Percentiles rank a stretch among this genome's conserved stretches.
phyloP scores from a whole-genome alignment of 2,888 invertebrate genomes.

The Dryobotodes eremita region DNA sequence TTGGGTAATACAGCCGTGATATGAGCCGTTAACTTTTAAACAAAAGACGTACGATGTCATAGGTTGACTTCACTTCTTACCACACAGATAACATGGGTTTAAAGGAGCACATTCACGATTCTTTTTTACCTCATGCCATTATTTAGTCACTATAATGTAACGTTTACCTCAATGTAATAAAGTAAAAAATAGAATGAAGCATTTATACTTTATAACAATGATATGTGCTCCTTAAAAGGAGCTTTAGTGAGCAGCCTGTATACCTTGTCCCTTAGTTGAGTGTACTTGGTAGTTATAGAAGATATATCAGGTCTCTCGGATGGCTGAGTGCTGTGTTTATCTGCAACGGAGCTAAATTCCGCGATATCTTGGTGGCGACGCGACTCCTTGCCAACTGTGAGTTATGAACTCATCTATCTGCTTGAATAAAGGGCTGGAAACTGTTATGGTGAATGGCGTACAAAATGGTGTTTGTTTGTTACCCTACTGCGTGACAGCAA shows the following conservation, averaged over 20 bases:
- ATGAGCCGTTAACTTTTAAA: not conserved
- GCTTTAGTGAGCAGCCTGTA: not conserved
- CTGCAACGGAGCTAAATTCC: slow-evolving; percentile 67
- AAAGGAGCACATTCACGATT: not conserved
- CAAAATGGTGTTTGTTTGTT: slow-evolving; percentile 15
- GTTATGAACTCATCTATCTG: slow-evolving; percentile 69
- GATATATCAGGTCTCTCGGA: slow-evolving; percentile 72
- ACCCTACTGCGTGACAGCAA: not conserved
- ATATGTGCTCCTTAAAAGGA: not conserved
- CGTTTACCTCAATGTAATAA: not conserved
- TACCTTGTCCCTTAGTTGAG: not conserved
- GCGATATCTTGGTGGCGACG: slow-evolving; percentile 66
- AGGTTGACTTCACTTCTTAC: not conserved
- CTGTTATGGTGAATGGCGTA: slow-evolving; percentile 27
- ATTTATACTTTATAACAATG: not conserved
- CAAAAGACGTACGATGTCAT: not conserved
- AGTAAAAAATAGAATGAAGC: not conserved
- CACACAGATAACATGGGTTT: not conserved
- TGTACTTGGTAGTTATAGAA: slow-evolving; percentile 36
- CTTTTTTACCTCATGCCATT: not conserved
- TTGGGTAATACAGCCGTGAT: too few species aligned
- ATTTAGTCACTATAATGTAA: not conserved
- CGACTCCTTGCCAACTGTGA: slow-evolving; percentile 63
- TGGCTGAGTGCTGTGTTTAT: slow-evolving; percentile 76
- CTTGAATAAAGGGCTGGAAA: slow-evolving; percentile 43